Base-by-base conservation (phyloP, 2,797 vertebrate species). In the Telmatherina bonti region DNA sequence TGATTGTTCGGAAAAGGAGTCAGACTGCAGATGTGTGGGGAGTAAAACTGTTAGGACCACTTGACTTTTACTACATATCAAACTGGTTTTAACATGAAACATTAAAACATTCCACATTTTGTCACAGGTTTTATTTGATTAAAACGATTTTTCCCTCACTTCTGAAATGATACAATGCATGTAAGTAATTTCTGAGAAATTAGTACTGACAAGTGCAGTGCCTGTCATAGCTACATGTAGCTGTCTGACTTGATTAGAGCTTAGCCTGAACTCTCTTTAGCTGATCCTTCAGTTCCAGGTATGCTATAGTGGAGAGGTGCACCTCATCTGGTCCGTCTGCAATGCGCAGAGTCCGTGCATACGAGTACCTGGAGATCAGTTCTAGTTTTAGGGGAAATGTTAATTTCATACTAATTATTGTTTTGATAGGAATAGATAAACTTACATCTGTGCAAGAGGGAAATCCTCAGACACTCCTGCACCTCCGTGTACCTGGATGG, bases 241-340 rank as follows among this genome's bases (percentile, higher is more conserved):
- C n/a, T n/a, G n/a, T n/a, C n/a, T 33, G 30, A 31, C 30, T 31
- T 31, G 16, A 38, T 92, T 59, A 98, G 20, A 99, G 92, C 85
- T 93, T 97, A 65, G 96, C 93, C 13, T 79, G 79, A 4, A 89
- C 26, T 16, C 60, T 77, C 71, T 88, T 91, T 0, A 93, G 84
- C 83, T 99, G 97, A 24, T 97, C 95, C 8, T 68, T 88, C 47
- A 99, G 91, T 76, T 99, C 97, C 81, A 96, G 88, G 58, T 57
- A 84, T 38, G 96, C 96, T 1, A 97, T 91, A 1, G 96, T 85
- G 1, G 96, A 97, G 63, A 99, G 96, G 70, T 99, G 97, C 55
- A 99, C 97, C 92, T 99, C 97, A 3, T 98, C 96, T 0, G 97
- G 97, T 4, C 98, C 97, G 0, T 99, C 97, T 0, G 97, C 97